Percentiles rank a stretch among this genome's conserved stretches.
Evolutionary conservation across 2,113 vertebrate genomes (phyloP).

Genomic region (Upupa epops): DNA sequence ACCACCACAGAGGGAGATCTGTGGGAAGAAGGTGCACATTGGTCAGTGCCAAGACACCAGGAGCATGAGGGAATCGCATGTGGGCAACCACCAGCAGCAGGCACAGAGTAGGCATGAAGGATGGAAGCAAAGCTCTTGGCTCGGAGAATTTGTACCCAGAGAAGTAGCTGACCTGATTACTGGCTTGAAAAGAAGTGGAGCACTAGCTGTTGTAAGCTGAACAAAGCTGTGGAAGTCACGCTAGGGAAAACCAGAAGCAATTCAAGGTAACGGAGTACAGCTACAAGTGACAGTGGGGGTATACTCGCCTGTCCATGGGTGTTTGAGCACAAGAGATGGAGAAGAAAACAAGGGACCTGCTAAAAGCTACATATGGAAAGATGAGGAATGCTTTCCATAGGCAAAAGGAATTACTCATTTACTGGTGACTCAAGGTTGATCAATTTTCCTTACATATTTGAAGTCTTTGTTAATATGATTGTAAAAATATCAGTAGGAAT

Average conservation of each 20-base stretch:
- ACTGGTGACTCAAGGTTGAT: background rate
- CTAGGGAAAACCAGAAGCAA: background rate
- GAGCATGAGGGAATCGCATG: accelerated
- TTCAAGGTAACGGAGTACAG: background rate
- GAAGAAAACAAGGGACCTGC: background rate
- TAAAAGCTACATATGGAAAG: background rate
- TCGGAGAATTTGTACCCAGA: background rate
- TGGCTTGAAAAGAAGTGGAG: background rate
- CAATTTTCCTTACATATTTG: background rate
- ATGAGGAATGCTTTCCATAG: background rate
- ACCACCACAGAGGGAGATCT: background rate
- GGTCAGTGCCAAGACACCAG: no score
- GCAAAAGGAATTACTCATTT: background rate
- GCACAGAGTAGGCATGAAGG: background rate
- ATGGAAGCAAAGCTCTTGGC: background rate
- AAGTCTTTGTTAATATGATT: background rate
- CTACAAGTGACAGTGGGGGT: background rate
- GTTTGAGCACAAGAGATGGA: background rate
- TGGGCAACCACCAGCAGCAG: background rate
- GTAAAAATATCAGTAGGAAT: background rate
- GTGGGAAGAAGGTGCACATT: background rate
- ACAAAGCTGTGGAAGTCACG: background rate
- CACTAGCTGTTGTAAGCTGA: background rate
- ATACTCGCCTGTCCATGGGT: background rate
- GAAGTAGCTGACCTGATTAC: background rate